A percentile compares a stretch with the other conserved stretches of the same genome.
phyloP scores from a whole-genome alignment of 2,797 vertebrate species.

The Chloroceryle amazona region DNA sequence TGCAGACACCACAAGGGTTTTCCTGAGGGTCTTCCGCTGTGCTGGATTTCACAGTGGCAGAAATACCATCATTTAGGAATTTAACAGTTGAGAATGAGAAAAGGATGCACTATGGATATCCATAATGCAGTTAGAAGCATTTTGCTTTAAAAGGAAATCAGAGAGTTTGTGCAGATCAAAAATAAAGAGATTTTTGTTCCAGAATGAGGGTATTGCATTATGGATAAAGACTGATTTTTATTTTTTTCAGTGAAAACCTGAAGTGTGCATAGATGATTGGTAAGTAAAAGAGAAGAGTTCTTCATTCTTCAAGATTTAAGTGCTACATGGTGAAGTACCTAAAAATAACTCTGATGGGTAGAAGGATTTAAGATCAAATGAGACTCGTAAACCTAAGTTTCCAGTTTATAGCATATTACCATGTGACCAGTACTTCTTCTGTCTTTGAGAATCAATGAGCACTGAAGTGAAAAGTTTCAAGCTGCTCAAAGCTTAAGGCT shows the following conservation, averaged over 20 bases:
- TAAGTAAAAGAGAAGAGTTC: neutral
- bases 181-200: neutral
- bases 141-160: neutral
- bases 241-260: neutral
- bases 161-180: neutral
- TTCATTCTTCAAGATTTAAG: neutral
- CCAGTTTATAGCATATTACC: neutral
- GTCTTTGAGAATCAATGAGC: neutral
- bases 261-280: neutral
- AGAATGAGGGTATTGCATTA: neutral
- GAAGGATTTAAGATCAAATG: neutral
- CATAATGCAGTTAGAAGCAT: neutral
- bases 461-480: neutral
- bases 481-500: neutral
- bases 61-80: neutral
- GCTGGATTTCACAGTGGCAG: neutral
- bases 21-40: neutral
- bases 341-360: neutral
- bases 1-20: neutral
- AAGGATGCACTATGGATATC: neutral
- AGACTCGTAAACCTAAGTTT: neutral
- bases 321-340: neutral
- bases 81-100: neutral
- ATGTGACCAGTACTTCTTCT: neutral
- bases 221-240: neutral